Percentiles rank a stretch among this genome's conserved stretches.
phyloP scores from a whole-genome alignment of 2,888 invertebrate genomes.

The Palloptera scutellata region DNA sequence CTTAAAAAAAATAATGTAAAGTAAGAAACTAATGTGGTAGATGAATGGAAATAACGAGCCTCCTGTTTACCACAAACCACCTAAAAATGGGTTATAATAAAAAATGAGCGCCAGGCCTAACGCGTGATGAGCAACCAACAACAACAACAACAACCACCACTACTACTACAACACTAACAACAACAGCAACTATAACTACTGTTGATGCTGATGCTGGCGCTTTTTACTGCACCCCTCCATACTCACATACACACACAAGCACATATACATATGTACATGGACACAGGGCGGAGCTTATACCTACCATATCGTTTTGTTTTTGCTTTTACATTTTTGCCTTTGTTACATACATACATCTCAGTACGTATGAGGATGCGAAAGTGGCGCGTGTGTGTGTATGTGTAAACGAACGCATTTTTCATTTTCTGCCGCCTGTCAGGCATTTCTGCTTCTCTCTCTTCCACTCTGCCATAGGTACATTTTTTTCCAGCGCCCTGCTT shows the following conservation, averaged over 20 bases:
- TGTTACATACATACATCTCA: too few relatives aligned
- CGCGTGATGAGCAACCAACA: too few relatives aligned
- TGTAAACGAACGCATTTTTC: constrained; percentile 31
- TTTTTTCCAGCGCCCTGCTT: constrained; percentile 7
- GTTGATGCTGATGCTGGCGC: too few relatives aligned
- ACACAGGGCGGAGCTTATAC: constrained; percentile 26
- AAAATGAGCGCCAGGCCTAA: too few relatives aligned
- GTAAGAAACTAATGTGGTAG: constrained; percentile 18
- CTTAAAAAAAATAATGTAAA: constrained; percentile 39
- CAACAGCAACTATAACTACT: background rate
- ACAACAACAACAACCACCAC: too few relatives aligned
- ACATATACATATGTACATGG: too few relatives aligned
- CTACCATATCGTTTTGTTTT: constrained; percentile 9
- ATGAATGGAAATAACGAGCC: background rate
- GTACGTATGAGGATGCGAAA: background rate
- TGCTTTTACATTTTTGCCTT: constrained; percentile 24
- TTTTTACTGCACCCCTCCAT: too few relatives aligned
- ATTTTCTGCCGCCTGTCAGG: constrained; percentile 29
- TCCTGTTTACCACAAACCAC: too few relatives aligned
- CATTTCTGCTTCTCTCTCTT: constrained; percentile 22
- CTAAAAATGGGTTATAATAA: too few relatives aligned
- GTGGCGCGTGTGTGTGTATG: background rate
- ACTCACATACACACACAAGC: too few relatives aligned
- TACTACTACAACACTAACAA: background rate
- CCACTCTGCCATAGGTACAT: constrained; percentile 11